Base-by-base conservation (phyloP, 2,888 invertebrate genomes). In the Brachycybe producta region DNA sequence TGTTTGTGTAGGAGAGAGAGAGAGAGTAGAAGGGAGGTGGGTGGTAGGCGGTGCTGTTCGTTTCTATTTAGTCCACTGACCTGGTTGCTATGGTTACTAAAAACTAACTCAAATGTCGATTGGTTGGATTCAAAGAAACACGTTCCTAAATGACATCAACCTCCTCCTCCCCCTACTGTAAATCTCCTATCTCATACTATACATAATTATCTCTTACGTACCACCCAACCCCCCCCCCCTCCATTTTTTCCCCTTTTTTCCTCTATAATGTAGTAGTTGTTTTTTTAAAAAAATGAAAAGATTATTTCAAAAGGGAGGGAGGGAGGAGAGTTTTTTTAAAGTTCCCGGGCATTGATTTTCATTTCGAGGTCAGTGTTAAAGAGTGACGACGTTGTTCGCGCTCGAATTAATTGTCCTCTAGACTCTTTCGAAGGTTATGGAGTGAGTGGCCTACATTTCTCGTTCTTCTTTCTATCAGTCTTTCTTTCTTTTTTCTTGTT, bases 381-480 rank as follows among this genome's bases (percentile, higher is more conserved):
- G 41, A 7, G 41, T 41, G 41, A 41, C 41, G n/a, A n/a, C n/a
- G n/a, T n/a, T n/a, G n/a, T 41, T 24, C 24, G 41, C 27, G 41
- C 41, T 27, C 41, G 46, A 46, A 46, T 46, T 46, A 46, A 46
- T 46, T 46, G 46, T 46, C 46, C 46, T 46, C 46, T 46, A 46
- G 27, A 35, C 35, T 13, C 35, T 17, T 26, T 13, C 11, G 34
- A 46, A 46, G 46, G 46, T 46, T 46, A 46, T 24, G 35, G 35
- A 46, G 46, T 46, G 34, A 46, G 13, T 46, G 46, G 23, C 46
- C 41, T 35, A 19, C 41, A 11, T n/a, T n/a, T n/a, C n/a, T n/a
- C n/a, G n/a, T n/a, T n/a, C n/a, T n/a, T n/a, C n/a, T n/a, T n/a
- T n/a, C n/a, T n/a, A n/a, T n/a, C n/a, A n/a, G n/a, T n/a, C n/a